Base-by-base conservation (phyloP, 37 sponge, comb jelly and placozoan genomes). In the Cladorhizidae sp. region DNA sequence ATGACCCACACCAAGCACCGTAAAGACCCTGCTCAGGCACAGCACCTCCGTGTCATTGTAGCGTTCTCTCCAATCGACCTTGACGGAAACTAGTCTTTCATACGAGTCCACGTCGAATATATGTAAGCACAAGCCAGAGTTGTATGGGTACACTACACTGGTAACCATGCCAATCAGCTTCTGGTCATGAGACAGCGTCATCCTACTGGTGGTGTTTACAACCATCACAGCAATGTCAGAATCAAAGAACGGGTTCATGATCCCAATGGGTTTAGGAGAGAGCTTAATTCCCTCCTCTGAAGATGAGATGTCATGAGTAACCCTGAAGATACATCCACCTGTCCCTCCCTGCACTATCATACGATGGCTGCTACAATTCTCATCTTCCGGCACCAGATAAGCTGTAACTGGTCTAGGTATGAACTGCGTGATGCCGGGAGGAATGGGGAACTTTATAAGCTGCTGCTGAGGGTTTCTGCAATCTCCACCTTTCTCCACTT, bases 131-230 rank as follows among this genome's bases (percentile, higher is more conserved):
- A 81, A 73, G 20, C 82, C 82, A 3, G 82, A 72, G 21, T 14
- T 0, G 49, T 50, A 81, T 31, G 73, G 82, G 32, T 81, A 81
- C 9, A 81, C 82, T 3, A 81, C 50, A 57, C 82, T 73, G 33
- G 82, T 81, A 2, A 81, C 61, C 35, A 81, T 72, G 0, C 72
- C 82, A n/a, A 81, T 7, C 35, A 81, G 41, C 64, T 61, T 23
- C 50, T 81, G 73, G 58, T 81, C 82, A 21, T 41, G 72, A 0
- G 82, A 81, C 8, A 81, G 82, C 6, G 50, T 61, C 72, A 81
- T 81, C 32, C 72, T 63, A 39, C 82, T 81, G 50, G 82, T 81
- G 9, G 82, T 81, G 26, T 70, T 81, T 32, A 81, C 82, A 6
- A 81, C 82, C 82, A 81, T 81, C 32, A 81, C 82, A 2, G 82